Base-by-base conservation (phyloP, 2,113 vertebrate species). In the Urocitellus parryii region DNA sequence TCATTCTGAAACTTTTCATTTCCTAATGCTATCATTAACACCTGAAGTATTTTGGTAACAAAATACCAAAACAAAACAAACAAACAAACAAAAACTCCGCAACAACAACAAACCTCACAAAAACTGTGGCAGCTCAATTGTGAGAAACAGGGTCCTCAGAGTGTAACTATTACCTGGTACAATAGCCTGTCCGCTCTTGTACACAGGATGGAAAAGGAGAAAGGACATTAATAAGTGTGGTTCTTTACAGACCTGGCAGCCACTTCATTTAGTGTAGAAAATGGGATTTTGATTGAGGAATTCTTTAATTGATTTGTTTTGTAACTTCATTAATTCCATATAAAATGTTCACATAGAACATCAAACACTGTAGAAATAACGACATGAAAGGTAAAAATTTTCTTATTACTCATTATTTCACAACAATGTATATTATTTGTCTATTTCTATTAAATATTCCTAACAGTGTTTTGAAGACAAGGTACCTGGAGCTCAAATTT, bases 251-350 rank as follows among this genome's bases (percentile, higher is more conserved):
- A 63, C 24, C 4, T 74, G 67, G 22, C 0, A 65, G 6, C 5
- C 13, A 11, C 4, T 53, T 96, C 29, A 53, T 80, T 79, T 86
- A n/a, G 29, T 82, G 9, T 61, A 8, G 27, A n/a, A 74, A 95
- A 56, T 27, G 4, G 13, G 1, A 8, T 94, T 82, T 58, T 45
- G 74, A 87, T 90, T 95, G 94, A 86, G 34, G 9, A 24, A 89
- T 37, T 58, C 25, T 27, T 58, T 61, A 11, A 58, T 27, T 63
- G 39, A 77, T 18, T 53, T 89, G 25, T 10, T 81, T 79, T 76
- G 65, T 76, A 65, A 65, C 16, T 53, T 58, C 8, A 73, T 42
- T 77, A 34, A 37, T 68, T 92, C 80, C 51, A 8, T 72, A 24
- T 2, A 77, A 86, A 53, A 53, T 39, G 9, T 5, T 89, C 16